Percentiles rank a stretch among this genome's conserved stretches.
phyloP scores from a whole-genome alignment of 1,140 invertebrate species.

The Phenacoccus solenopsis region DNA sequence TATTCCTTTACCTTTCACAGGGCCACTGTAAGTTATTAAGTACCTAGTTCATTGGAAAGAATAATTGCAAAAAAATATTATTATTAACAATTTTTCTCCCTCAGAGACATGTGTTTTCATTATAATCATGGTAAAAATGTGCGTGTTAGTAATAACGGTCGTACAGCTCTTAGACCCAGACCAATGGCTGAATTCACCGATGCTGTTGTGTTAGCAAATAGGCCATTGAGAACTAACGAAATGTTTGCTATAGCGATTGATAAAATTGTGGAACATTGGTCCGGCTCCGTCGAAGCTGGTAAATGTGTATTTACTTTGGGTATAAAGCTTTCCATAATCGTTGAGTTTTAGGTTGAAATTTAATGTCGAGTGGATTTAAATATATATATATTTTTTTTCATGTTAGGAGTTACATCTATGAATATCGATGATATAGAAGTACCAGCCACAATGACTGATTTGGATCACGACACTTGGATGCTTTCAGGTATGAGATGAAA shows the following conservation, averaged over 20 bases:
- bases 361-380: no score
- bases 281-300: conserved; percentile 76
- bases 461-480: conserved; percentile 86
- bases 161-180: conserved; percentile 70
- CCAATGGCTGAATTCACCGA: conserved; percentile 87
- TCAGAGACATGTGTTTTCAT: conserved; percentile 74
- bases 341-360: background rate
- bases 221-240: conserved; percentile 75
- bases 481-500: conserved; percentile 55
- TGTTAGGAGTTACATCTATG: conserved; percentile 64
- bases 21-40: background rate
- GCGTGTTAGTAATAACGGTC: conserved; percentile 51
- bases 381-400: background rate
- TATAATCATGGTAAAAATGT: conserved; percentile 80
- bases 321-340: background rate
- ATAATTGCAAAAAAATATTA: background rate
- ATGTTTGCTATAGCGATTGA: conserved; percentile 87
- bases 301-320: conserved; percentile 21
- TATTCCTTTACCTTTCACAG: background rate
- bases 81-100: conserved; percentile 23
- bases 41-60: background rate
- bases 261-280: conserved; percentile 83
- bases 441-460: conserved; percentile 81
- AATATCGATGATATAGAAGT: conserved; percentile 75
- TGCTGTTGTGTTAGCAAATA: conserved; percentile 79